Conservation (phyloP, 2,113 vertebrate species). For the Coracopsis vasa region DNA sequence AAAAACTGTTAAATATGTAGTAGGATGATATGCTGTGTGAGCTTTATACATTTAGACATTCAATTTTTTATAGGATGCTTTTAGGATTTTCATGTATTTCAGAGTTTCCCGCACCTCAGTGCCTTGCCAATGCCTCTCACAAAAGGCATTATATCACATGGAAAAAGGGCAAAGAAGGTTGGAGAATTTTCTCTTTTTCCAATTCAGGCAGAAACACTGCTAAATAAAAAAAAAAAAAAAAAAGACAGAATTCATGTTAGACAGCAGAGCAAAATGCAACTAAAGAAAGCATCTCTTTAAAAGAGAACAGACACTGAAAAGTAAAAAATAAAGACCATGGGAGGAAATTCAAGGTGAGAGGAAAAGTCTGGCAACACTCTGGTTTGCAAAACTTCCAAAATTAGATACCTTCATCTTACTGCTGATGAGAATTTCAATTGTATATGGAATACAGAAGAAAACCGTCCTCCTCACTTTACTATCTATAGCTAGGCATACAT, state of each 20-base stretch:
- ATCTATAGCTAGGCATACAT: neutral
- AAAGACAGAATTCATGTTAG: neutral
- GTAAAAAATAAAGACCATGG: neutral
- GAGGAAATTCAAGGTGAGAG: neutral
- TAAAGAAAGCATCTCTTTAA: neutral
- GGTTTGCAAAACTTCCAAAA: neutral
- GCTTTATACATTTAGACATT: slow-evolving; percentile 25
- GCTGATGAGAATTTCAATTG: neutral
- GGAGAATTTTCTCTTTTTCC: neutral
- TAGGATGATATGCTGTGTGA: slow-evolving; percentile 9
- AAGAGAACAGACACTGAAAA: neutral
- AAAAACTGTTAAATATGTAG: slow-evolving; percentile 50
- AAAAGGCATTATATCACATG: slow-evolving; percentile 11
- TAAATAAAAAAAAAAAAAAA: neutral
- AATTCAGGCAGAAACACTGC: neutral
- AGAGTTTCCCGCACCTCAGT: slow-evolving; percentile 23
- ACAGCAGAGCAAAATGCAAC: neutral
- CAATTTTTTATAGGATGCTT: slow-evolving; percentile 10
- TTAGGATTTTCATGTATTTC: slow-evolving; percentile 54
- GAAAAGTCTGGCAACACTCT: neutral
- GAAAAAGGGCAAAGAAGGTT: neutral
- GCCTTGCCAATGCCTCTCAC: neutral
- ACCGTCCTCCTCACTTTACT: neutral
- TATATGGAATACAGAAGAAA: neutral
- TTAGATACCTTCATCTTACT: neutral